Percentiles rank a stretch among this genome's conserved stretches.
These are phyloP conservation scores for Xenops minutus DNA, from an alignment of 2,797 vertebrate species.

Conservation along the genomic window DNA sequence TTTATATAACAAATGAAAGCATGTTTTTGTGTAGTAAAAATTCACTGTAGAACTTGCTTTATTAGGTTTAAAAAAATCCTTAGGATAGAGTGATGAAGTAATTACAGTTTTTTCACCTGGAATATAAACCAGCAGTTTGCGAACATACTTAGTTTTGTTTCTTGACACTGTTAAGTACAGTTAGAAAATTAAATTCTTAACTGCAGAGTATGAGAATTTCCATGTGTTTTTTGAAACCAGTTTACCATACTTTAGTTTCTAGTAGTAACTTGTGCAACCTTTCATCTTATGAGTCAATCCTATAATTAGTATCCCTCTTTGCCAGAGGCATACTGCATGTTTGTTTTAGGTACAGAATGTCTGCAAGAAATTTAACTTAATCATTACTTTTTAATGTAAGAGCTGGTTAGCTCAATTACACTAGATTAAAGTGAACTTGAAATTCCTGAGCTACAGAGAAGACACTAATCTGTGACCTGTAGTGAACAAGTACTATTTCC, in stretches of 20 bases:
- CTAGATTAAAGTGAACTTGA: slow-evolving; percentile 69
- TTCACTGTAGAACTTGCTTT: not conserved
- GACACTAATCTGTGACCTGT: slow-evolving; percentile 53
- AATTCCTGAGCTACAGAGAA: slow-evolving; percentile 63
- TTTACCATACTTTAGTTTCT: slow-evolving; percentile 62
- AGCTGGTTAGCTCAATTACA: slow-evolving; percentile 66
- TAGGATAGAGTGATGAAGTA: not conserved
- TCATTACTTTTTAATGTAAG: slow-evolving; percentile 72
- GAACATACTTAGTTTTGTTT: not conserved
- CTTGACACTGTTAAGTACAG: not conserved
- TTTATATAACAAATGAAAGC: not conserved
- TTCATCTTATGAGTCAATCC: slow-evolving; percentile 73
- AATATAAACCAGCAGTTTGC: not conserved
- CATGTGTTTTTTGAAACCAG: slow-evolving; percentile 42
- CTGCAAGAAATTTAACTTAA: slow-evolving; percentile 74
- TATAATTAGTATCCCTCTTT: slow-evolving; percentile 72
- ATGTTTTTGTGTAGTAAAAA: not conserved
- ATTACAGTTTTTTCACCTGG: not conserved
- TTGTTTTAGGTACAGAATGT: slow-evolving; percentile 72
- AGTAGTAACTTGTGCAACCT: slow-evolving; percentile 71
- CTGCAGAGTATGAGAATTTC: slow-evolving; percentile 32
- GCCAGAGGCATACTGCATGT: slow-evolving; percentile 67
- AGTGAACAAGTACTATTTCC: slow-evolving; percentile 36
- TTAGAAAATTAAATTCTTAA: slow-evolving; percentile 39
- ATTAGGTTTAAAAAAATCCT: not conserved